Conservation (phyloP, 2,888 invertebrate species). For the Oscheius sp. region DNA sequence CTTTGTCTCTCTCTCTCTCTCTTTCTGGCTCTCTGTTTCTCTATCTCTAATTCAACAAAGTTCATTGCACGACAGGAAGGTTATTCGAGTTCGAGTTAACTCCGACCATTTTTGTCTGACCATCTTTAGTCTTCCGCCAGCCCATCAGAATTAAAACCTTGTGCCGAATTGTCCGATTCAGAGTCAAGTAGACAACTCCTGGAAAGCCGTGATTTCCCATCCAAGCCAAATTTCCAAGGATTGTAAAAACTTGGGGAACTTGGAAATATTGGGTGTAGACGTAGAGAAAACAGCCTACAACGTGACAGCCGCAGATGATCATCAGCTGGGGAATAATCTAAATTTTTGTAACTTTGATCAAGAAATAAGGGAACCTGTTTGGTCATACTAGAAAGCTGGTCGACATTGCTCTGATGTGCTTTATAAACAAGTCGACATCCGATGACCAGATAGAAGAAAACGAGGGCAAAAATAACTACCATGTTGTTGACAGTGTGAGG, state of each 20-base stretch:
- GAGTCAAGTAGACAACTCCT: conserved; percentile 41
- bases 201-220: conserved; percentile 51
- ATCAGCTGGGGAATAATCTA: conserved; percentile 26
- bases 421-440: conserved; percentile 38
- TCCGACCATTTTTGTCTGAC: background rate
- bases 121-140: background rate
- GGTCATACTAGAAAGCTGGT: background rate
- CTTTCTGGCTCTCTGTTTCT: no score
- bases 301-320: conserved; percentile 45
- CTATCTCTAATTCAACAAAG: no score
- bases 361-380: conserved; percentile 6
- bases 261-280: conserved; percentile 49
- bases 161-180: conserved; percentile 42
- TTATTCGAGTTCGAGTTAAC: background rate
- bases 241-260: conserved; percentile 42
- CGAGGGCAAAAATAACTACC: conserved; percentile 46
- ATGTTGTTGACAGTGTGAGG: conserved; percentile 41
- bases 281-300: conserved; percentile 49
- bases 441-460: conserved; percentile 39
- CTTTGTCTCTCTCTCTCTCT: no score
- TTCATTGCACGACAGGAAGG: background rate
- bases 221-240: conserved; percentile 49
- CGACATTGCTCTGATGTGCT: background rate
- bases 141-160: conserved; percentile 30
- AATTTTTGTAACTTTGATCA: background rate